Conservation (phyloP, 2,888 invertebrate genomes). For the Geophilus truncorum region DNA sequence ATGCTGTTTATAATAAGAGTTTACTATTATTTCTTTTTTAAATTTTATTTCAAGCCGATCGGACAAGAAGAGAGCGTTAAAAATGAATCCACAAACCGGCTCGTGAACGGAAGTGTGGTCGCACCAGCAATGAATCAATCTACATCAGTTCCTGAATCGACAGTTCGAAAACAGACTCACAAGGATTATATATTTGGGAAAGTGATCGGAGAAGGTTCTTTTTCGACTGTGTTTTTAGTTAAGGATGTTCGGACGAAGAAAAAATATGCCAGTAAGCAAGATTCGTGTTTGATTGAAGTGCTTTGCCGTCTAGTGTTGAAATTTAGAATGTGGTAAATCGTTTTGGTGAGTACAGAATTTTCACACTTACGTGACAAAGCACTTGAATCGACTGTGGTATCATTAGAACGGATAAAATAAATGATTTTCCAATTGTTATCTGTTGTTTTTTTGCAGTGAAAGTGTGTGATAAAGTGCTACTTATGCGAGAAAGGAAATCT, state of each 20-base stretch:
- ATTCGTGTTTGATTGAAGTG: not conserved
- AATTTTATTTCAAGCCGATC: not conserved
- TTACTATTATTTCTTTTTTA: not conserved
- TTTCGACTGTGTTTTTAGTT: conserved; percentile 87
- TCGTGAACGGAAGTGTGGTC: not conserved
- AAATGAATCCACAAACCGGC: not conserved
- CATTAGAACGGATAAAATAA: too few relatives aligned
- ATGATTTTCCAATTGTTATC: too few relatives aligned
- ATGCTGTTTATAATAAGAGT: too few relatives aligned
- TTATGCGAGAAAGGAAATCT: conserved; percentile 86
- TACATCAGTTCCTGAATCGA: not conserved
- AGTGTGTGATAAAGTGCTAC: conserved; percentile 93
- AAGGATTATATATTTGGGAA: conserved; percentile 93
- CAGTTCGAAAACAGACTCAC: conserved; percentile 61
- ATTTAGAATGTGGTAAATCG: too few relatives aligned
- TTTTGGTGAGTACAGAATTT: too few relatives aligned
- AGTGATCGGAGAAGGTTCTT: conserved; percentile 94
- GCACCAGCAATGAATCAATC: not conserved
- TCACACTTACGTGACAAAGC: too few relatives aligned
- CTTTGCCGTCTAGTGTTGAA: too few relatives aligned
- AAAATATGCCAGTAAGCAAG: conserved; percentile 87
- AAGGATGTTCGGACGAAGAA: conserved; percentile 82
- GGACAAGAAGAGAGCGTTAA: not conserved
- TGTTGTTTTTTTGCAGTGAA: conserved; percentile 66
- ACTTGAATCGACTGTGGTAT: too few relatives aligned